phyloP scores from a whole-genome alignment of 2,113 vertebrate genomes.

The Orycteropus afer region DNA sequence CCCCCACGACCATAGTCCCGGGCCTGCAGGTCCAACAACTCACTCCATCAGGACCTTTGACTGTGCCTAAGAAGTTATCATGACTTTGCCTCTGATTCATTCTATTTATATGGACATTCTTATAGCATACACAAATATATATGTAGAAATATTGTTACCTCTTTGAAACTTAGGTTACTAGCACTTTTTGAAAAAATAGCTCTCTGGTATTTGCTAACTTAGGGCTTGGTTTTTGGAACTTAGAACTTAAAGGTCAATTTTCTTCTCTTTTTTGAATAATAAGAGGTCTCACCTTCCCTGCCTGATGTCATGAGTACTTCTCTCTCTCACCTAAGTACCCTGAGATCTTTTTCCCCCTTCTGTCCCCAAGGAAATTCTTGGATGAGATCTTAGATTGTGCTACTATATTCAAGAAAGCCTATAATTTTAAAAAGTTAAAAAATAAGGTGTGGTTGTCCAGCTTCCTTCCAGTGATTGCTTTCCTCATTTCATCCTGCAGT shows the following conservation, averaged over 20 bases:
- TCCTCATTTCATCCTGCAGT: neutral
- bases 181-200: neutral
- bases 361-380: neutral
- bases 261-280: neutral
- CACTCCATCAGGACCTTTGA: too few species aligned
- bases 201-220: neutral
- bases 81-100: too few species aligned
- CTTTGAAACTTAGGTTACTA: neutral
- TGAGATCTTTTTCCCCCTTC: neutral
- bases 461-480: neutral
- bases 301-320: neutral
- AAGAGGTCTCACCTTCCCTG: neutral
- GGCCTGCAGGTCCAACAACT: too few species aligned
- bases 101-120: too few species aligned
- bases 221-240: neutral
- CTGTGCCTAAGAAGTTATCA: too few species aligned
- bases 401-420: neutral
- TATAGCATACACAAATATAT: too few species aligned
- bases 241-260: neutral
- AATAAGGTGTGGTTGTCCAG: neutral
- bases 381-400: neutral
- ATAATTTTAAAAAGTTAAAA: conserved; percentile 1
- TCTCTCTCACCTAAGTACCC: neutral
- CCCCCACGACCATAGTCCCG: too few species aligned
- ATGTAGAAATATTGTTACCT: neutral